Conservation (phyloP, 2,797 vertebrate species). For the Thamnophis elegans region DNA sequence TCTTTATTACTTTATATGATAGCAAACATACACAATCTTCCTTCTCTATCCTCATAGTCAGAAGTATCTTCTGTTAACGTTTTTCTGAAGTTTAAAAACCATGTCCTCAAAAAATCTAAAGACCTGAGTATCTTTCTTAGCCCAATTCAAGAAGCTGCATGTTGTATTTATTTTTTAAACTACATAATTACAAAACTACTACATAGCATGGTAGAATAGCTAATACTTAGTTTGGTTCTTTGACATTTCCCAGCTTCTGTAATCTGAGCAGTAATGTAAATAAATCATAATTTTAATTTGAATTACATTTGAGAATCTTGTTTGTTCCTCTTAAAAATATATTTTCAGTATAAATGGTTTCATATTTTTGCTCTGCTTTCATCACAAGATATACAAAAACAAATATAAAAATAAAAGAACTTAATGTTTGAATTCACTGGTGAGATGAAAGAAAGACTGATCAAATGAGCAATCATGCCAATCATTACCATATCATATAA, state of each 20-base stretch:
- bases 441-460: background rate
- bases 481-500: background rate
- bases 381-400: background rate
- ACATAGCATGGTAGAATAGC: background rate
- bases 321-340: constrained; percentile 28
- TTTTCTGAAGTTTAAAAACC: background rate
- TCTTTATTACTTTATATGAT: background rate
- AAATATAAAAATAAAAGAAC: background rate
- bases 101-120: background rate
- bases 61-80: background rate
- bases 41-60: background rate
- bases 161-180: background rate
- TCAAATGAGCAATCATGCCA: too few species aligned
- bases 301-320: background rate
- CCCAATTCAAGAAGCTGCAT: background rate
- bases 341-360: constrained; percentile 50
- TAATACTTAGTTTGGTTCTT: background rate
- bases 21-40: background rate
- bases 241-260: background rate
- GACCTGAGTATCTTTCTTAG: too few species aligned
- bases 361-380: constrained; percentile 42
- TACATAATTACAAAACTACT: background rate
- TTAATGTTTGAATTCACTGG: background rate
- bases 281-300: background rate
- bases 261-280: background rate